Evolutionary conservation across 1,140 invertebrate genomes (phyloP).

Genomic region (Euwallacea similis): DNA sequence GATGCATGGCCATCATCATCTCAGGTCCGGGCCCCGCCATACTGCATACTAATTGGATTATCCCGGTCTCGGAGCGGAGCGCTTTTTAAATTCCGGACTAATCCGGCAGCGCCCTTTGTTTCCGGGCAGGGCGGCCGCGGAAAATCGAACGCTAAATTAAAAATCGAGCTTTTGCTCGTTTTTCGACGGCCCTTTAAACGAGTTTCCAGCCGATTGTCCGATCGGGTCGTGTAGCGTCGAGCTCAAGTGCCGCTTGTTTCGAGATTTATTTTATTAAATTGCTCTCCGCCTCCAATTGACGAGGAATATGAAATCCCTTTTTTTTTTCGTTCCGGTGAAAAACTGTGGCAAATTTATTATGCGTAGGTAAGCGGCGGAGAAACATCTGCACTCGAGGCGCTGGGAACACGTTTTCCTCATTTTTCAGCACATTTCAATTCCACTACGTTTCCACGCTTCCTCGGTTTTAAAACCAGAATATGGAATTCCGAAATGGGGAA

Average conservation of each 20-base stretch:
- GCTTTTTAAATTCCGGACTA: constrained; percentile 46
- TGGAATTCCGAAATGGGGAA: constrained; percentile 12
- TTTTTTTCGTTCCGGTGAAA: not conserved
- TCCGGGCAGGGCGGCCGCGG: constrained; percentile 37
- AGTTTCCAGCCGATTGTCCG: constrained; percentile 12
- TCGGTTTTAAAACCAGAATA: constrained; percentile 4
- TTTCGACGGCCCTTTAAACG: constrained; percentile 9
- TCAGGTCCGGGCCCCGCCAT: constrained; percentile 38
- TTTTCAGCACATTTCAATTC: constrained; percentile 5
- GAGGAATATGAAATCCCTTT: constrained; percentile 11
- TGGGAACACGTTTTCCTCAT: constrained; percentile 5
- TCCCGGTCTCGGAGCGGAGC: constrained; percentile 45
- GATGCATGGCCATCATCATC: not conserved
- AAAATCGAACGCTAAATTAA: constrained; percentile 42
- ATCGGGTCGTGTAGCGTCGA: not conserved
- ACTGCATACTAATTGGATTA: constrained; percentile 52
- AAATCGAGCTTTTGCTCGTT: constrained; percentile 42
- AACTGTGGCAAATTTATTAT: not conserved
- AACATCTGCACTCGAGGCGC: not conserved
- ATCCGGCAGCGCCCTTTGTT: constrained; percentile 45
- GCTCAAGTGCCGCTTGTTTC: constrained; percentile 6
- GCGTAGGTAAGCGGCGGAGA: constrained; percentile 29
- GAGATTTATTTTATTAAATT: not conserved
- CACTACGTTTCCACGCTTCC: not conserved
- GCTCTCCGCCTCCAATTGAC: not conserved